Conservation (phyloP, 2,113 vertebrate species). For the Microcebus ravelobensis region DNA sequence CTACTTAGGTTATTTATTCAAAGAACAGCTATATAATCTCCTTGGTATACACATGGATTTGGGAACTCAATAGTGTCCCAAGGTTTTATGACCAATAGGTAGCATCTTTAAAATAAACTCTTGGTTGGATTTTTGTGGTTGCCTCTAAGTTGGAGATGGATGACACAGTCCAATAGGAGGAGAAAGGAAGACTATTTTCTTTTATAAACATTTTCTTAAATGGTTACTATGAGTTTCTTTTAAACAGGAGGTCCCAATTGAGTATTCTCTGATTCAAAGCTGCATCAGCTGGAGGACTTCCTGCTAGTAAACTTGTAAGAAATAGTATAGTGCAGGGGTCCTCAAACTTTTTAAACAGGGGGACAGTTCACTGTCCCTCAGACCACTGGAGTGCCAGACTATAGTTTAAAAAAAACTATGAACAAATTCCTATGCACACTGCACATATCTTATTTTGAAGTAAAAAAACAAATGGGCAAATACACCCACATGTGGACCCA, state of each 20-base stretch:
- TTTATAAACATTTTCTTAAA: constrained; percentile 29
- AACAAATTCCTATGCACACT: no score
- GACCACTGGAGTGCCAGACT: no score
- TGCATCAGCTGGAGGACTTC: background rate
- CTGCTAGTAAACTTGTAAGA: background rate
- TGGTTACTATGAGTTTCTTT: background rate
- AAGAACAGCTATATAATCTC: background rate
- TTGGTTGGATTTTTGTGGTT: background rate
- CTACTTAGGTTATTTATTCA: background rate
- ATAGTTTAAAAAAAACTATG: no score
- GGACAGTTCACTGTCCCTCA: no score
- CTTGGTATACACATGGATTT: background rate
- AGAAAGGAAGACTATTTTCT: background rate
- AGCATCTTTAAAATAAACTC: constrained; percentile 35
- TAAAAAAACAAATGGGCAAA: no score
- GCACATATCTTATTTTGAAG: no score
- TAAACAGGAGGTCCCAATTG: background rate
- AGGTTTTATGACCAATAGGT: background rate
- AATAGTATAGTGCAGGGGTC: background rate
- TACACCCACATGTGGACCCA: no score
- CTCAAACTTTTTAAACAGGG: no score
- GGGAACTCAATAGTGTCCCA: background rate
- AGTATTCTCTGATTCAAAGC: background rate
- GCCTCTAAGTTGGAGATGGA: background rate
- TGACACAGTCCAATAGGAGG: background rate